A percentile compares a stretch with the other conserved stretches of the same genome.
These are phyloP conservation scores for Graptemys geographica DNA, from an alignment of 2,797 vertebrate species.

Conservation along the genomic window DNA sequence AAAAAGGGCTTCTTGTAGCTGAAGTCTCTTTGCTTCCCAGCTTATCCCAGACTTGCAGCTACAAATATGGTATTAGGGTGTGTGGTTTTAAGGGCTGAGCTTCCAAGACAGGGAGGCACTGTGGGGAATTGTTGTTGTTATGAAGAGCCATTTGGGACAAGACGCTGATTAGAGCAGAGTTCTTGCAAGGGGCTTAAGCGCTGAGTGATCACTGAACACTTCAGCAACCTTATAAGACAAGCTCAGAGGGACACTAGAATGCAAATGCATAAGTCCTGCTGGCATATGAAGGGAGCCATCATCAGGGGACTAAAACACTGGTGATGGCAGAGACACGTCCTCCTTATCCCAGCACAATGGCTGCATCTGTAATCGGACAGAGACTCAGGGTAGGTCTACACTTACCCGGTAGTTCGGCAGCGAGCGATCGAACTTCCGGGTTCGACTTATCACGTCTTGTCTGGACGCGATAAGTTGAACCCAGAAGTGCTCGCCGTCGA, in stretches of 20 bases:
- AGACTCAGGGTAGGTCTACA: too few species aligned
- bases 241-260: neutral
- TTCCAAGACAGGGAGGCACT: neutral
- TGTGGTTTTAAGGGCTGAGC: neutral
- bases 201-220: neutral
- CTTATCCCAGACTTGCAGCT: neutral
- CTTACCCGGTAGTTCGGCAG: too few species aligned
- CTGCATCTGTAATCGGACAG: neutral
- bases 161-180: neutral
- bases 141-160: neutral
- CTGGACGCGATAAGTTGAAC: too few species aligned
- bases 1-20: neutral
- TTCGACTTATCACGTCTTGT: too few species aligned
- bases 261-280: neutral
- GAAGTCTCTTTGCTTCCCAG: neutral
- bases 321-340: neutral
- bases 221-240: neutral
- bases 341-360: neutral
- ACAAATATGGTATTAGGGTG: neutral
- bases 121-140: neutral
- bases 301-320: neutral
- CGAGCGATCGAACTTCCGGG: too few species aligned
- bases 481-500: too few species aligned
- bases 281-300: neutral
- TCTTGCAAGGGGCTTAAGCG: neutral